Percentiles rank a stretch among this genome's conserved stretches.
Conservation (phyloP, 2,113 vertebrate species). For the Mohoua ochrocephala region DNA sequence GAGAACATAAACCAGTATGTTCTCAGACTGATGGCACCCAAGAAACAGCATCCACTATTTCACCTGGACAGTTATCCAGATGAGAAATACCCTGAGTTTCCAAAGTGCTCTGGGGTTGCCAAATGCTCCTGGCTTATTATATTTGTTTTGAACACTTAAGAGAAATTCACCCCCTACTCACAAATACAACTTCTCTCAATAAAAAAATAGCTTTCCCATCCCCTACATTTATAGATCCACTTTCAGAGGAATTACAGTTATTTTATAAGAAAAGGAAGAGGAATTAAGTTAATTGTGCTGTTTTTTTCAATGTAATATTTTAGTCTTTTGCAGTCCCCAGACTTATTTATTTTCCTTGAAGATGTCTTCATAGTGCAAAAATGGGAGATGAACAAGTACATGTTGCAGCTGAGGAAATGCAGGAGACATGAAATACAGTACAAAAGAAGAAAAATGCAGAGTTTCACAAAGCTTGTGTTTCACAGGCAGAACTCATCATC, state of each 20-base stretch:
- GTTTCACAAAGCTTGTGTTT: background rate
- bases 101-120: background rate
- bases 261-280: background rate
- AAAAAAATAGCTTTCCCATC: background rate
- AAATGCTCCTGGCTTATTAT: background rate
- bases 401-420: background rate
- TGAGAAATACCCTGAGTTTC: background rate
- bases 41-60: background rate
- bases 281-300: background rate
- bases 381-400: background rate
- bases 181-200: background rate
- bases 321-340: background rate
- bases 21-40: background rate
- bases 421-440: background rate
- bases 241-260: background rate
- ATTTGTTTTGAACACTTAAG: background rate
- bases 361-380: background rate
- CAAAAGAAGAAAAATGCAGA: background rate
- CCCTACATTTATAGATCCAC: background rate
- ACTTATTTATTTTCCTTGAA: background rate
- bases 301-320: background rate
- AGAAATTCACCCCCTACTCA: background rate
- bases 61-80: background rate
- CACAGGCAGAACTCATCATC: background rate
- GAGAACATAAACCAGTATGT: background rate